Conservation (phyloP, 2,797 vertebrate species). For the Echiichthys vipera region DNA sequence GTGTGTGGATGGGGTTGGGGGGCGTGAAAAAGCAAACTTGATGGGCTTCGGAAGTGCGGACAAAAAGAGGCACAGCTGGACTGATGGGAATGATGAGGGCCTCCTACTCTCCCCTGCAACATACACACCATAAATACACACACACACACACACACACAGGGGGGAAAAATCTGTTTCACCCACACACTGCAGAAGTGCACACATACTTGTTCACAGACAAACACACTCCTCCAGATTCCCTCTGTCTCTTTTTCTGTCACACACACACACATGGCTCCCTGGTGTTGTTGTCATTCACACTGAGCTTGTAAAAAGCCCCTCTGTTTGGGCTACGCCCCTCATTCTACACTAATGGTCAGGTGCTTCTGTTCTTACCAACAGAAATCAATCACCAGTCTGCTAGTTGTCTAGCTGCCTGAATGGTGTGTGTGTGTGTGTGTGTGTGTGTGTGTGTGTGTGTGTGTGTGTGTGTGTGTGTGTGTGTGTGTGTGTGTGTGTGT, state of each 20-base stretch:
- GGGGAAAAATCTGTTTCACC: too few species aligned
- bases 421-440: conserved; percentile 17
- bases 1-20: conserved; percentile 29
- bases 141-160: conserved; percentile 8
- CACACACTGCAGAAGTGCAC: conserved; percentile 5
- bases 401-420: conserved; percentile 53
- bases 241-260: conserved; percentile 13
- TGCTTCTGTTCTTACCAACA: conserved; percentile 64
- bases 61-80: conserved; percentile 83
- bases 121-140: conserved; percentile 19
- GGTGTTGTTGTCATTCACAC: conserved; percentile 70
- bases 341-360: conserved; percentile 67
- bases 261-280: conserved; percentile 16
- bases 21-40: conserved; percentile 73
- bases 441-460: conserved; percentile 15
- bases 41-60: conserved; percentile 80
- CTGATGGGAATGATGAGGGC: conserved; percentile 69
- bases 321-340: conserved; percentile 47
- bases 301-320: conserved; percentile 59
- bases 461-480: conserved; percentile 11
- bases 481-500: conserved; percentile 13
- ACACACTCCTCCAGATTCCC: conserved; percentile 31
- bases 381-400: conserved; percentile 75
- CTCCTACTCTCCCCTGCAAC: conserved; percentile 17
- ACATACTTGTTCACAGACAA: conserved; percentile 20